phyloP scores from a whole-genome alignment of 2,113 vertebrate genomes.

The Tetrao urogallus region DNA sequence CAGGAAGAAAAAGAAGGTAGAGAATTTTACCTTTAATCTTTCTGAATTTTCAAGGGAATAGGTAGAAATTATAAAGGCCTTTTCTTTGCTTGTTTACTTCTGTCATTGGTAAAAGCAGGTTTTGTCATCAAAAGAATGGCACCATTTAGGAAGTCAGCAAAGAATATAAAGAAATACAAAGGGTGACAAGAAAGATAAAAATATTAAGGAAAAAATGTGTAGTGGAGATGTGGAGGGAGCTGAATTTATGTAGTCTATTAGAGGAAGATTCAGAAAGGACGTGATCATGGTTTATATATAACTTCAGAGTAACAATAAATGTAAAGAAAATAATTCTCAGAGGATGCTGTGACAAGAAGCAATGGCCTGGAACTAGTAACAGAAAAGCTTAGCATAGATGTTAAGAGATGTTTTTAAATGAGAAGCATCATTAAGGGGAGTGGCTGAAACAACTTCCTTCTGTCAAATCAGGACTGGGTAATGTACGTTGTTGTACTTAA shows the following conservation, averaged over 20 bases:
- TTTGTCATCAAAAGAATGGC: not conserved
- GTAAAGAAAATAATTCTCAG: not conserved
- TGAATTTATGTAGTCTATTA: not conserved
- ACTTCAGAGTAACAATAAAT: conserved; percentile 1
- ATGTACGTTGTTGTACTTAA: not conserved
- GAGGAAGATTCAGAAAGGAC: not conserved
- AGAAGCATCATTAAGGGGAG: not conserved
- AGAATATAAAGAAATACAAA: conserved; percentile 1
- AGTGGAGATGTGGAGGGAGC: not conserved
- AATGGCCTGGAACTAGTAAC: not conserved
- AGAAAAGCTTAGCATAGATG: not conserved
- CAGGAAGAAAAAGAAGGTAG: not conserved
- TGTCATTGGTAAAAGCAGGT: not conserved
- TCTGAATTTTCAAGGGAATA: conserved; percentile 1
- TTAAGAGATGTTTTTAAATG: not conserved
- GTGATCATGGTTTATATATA: not conserved
- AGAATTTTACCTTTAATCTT: conserved; percentile 29
- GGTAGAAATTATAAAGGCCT: not conserved
- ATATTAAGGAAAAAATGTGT: not conserved
- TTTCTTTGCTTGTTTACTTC: conserved; percentile 14
- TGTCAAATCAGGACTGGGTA: not conserved
- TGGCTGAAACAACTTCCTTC: not conserved
- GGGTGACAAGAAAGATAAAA: not conserved
- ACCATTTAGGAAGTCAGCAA: not conserved
- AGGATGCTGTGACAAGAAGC: not conserved